Conservation (phyloP, 2,113 vertebrate species). For the Hyaena hyaena region DNA sequence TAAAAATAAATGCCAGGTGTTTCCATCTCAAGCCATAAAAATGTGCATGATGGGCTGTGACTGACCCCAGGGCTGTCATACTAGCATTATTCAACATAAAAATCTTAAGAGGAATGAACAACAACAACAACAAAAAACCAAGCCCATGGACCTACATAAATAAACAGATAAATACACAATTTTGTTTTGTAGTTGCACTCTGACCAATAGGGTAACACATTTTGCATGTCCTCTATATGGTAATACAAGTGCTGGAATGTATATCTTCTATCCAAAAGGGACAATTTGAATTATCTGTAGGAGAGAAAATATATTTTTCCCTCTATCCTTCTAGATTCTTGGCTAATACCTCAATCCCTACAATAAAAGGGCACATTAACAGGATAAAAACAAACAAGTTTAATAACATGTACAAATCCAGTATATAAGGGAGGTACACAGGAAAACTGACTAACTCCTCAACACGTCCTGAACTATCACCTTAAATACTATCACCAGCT, state of each 20-base stretch:
- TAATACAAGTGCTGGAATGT: neutral
- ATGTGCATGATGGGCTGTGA: neutral
- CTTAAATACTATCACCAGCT: neutral
- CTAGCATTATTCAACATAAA: constrained; percentile 29
- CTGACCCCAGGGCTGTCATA: neutral
- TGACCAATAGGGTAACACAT: neutral
- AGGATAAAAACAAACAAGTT: neutral
- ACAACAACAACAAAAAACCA: neutral
- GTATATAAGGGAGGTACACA: neutral
- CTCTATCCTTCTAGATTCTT: neutral
- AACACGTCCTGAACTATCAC: neutral
- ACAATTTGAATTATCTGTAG: neutral
- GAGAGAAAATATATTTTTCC: neutral
- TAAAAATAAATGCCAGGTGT: constrained; percentile 65
- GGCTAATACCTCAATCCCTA: neutral
- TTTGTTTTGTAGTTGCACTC: neutral
- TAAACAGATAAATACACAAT: neutral
- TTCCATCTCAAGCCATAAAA: constrained; percentile 63
- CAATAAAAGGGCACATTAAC: neutral
- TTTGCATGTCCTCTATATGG: neutral
- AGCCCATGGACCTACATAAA: neutral
- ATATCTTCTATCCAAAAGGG: neutral
- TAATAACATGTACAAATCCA: neutral
- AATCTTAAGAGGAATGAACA: neutral
- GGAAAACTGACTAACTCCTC: neutral